These are phyloP conservation scores for Acanthopleura granulata DNA, from an alignment of 2,888 invertebrate genomes.

Conservation along the genomic window DNA sequence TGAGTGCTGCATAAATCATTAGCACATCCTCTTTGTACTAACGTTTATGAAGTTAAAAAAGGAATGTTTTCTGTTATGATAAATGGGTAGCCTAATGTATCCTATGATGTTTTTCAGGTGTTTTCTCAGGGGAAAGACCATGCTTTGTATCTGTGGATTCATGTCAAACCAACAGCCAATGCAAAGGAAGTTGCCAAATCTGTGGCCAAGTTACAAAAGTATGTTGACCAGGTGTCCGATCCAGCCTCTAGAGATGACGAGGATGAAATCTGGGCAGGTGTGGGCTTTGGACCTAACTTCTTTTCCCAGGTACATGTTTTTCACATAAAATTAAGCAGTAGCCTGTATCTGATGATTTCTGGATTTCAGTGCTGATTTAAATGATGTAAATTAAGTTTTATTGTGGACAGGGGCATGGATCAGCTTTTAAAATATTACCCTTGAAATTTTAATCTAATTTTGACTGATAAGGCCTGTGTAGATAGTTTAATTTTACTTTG, in stretches of 20 bases:
- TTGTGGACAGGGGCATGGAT: too few species aligned
- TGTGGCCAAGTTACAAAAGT: slow-evolving; percentile 57
- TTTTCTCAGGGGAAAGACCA: slow-evolving; percentile 65
- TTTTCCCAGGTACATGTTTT: slow-evolving; percentile 62
- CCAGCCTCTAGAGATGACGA: slow-evolving; percentile 59
- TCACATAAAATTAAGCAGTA: background rate
- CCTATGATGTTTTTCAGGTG: slow-evolving; percentile 46
- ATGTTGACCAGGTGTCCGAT: slow-evolving; percentile 63
- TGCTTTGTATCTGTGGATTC: slow-evolving; percentile 67
- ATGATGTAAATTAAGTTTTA: too few species aligned
- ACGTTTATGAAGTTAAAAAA: too few species aligned
- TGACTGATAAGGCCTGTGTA: too few species aligned
- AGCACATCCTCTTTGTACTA: too few species aligned
- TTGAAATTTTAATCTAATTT: too few species aligned
- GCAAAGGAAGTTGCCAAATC: slow-evolving; percentile 59
- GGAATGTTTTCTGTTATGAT: too few species aligned
- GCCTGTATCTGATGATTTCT: background rate
- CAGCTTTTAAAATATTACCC: too few species aligned
- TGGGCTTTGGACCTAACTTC: slow-evolving; percentile 67
- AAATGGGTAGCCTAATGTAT: too few species aligned
- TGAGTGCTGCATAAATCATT: too few species aligned
- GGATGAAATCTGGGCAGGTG: slow-evolving; percentile 67
- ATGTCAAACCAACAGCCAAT: slow-evolving; percentile 60
- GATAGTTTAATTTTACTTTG: too few species aligned
- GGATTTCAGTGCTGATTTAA: too few species aligned